Base-by-base conservation (phyloP, 2,797 vertebrate genomes). In the Lacerta agilis region DNA sequence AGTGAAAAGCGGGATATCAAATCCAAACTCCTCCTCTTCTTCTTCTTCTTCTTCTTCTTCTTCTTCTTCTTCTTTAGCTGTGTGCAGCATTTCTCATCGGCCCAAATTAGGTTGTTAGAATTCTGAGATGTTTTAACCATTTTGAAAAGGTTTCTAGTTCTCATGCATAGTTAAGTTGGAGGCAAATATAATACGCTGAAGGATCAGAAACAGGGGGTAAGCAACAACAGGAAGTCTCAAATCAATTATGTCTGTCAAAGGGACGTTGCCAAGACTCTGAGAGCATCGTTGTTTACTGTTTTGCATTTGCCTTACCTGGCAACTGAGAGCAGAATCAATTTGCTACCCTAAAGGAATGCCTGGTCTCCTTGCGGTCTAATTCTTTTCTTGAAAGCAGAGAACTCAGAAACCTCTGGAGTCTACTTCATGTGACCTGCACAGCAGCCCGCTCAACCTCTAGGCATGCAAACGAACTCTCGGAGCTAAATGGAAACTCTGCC, bases 321-420 rank as follows among this genome's bases (percentile, higher is more conserved):
- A 80, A 36, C 20, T 58, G 36, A 83, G 27, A 49, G 38, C 29
- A 23, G 38, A 75, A 76, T 66, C 18, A 66, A 49, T 67, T 45
- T 87, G 8, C 55, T 66, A 29, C 27, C 41, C 29, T 36, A 82
- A 27, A 29, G 18, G 55, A 9, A 23, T 4, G 76, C 29, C 33
- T 49, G 55, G 13, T 41, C 27, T 49, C 17, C 25, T 49, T 55
- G n/a, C 13, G 15, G 55, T 17, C 15, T 77, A 20, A 55, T 67
- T 77, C 29, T 81, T 38, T 82, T 82, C 38, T 49, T 41, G 43
- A 66, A 82, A 82, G 72, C 72, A 82, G 72, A 79, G 79, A 84
- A 55, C 86, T 27, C 36, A 33, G 33, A 83, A 78, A 33, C 25
- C 23, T 25, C 5, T 33, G 71, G 77, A 92, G 81, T 49, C 3